Evolutionary conservation across 2,888 invertebrate species (phyloP), one percentile per base, ranked within the genome.

Genomic region (Pandemis corylana): DNA sequence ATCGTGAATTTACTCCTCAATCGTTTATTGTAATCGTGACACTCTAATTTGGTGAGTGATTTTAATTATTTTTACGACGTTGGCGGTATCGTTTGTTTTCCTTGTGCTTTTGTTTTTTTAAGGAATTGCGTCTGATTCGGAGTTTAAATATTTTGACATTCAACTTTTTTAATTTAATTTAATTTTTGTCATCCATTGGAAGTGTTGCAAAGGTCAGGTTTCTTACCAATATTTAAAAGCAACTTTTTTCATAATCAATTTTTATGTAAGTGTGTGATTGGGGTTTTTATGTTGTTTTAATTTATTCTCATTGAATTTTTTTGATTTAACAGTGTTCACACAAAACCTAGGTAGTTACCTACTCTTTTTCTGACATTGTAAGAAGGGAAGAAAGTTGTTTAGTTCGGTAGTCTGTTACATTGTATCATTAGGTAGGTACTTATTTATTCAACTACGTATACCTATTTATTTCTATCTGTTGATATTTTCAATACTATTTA

Each of bases 21-120:
- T 70, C 73, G 53, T 71, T 61, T 68, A 59, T 46, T 73, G 20
- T 74, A 78, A 76, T 82, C 77, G 77, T 80, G 77, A 78, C 79
- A 80, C 77, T 81, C 75, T 78, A 79, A 77, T 84, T 85, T 76
- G 87, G 89, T 89, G 82, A 89, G 89, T 87, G 61, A 46, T 66
- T 78, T 81, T 51, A 74, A 70, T 70, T 74, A 70, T 74, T 70
- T 70, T 62, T 59, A 69, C 69, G 65, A 61, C 74, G 70, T 69
- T 65, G 65, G 51, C 61, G 15, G 66, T 74, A 70, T 74, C 69
- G 36, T 70, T 28, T 74, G 65, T 70, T 74, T 74, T 53, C 65
- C 15, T 61, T 68, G 71, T 64, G 49, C 42, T 61, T 51, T 51
- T 69, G 64, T 61, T 73, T 69, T 68, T 72, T 12, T 9, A n/a